phyloP scores from a whole-genome alignment of 2,797 vertebrate genomes.

The Clarias laeviceps region DNA sequence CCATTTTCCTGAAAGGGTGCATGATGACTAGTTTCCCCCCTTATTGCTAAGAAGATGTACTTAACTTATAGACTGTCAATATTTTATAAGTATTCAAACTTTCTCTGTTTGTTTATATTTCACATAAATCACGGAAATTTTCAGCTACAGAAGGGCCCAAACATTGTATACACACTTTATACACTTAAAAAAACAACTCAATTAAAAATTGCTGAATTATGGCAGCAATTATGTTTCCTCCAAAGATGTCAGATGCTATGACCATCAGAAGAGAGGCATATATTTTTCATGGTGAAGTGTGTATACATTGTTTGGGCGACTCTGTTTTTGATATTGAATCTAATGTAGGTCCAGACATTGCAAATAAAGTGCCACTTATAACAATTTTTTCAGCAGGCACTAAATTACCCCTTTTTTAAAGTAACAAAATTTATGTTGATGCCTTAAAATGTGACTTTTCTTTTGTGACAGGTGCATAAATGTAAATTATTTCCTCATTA shows the following conservation, averaged over 20 bases:
- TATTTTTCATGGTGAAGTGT: no score
- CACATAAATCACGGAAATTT: background rate
- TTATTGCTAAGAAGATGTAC: background rate
- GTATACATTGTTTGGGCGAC: no score
- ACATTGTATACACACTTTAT: no score
- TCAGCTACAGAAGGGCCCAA: background rate
- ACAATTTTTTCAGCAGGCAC: background rate
- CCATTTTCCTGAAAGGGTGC: background rate
- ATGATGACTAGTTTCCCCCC: background rate
- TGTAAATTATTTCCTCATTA: background rate
- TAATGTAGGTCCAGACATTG: background rate
- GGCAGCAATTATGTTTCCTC: no score
- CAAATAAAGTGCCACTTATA: background rate
- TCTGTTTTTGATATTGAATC: background rate
- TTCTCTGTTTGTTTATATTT: background rate
- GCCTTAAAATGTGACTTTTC: background rate
- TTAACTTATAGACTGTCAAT: background rate
- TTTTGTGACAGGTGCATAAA: background rate
- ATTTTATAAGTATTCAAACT: background rate
- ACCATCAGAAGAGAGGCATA: no score
- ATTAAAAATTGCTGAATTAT: no score
- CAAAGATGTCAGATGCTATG: no score
- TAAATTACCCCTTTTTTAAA: background rate
- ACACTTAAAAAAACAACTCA: no score
- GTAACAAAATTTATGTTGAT: background rate